Percentiles rank a stretch among this genome's conserved stretches.
Conservation (phyloP, 2,888 invertebrate genomes). For the Theretra japonica region DNA sequence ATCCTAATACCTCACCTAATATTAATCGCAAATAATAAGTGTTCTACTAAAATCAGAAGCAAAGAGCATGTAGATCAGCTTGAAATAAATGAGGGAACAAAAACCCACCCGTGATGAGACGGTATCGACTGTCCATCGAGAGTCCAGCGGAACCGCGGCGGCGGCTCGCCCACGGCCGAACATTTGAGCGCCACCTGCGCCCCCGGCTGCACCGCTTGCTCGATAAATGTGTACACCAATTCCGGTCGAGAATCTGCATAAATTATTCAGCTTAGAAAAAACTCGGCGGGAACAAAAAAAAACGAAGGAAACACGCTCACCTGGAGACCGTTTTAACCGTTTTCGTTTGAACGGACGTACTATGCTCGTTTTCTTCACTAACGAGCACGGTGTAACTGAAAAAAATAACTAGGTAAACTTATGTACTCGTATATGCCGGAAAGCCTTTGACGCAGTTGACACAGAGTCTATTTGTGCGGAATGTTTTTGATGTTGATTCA, state of each 20-base stretch:
- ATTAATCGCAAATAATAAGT: not conserved
- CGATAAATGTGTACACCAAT: conserved; percentile 92
- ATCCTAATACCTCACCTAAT: not conserved
- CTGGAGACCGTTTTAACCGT: conserved; percentile 74
- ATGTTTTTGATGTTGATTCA: conserved; percentile 34
- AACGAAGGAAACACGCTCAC: conserved; percentile 58
- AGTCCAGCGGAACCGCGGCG: conserved; percentile 85
- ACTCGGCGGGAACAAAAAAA: conserved; percentile 42
- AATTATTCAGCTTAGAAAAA: conserved; percentile 40
- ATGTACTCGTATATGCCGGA: conserved; percentile 35
- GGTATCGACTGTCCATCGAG: conserved; percentile 76
- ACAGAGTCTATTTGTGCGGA: conserved; percentile 42
- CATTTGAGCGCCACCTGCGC: conserved; percentile 93
- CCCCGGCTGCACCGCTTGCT: conserved; percentile 89
- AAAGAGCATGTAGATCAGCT: not conserved
- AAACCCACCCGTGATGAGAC: conserved; percentile 74
- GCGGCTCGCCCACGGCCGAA: conserved; percentile 93
- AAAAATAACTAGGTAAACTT: conserved; percentile 54
- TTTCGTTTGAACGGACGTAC: conserved; percentile 67
- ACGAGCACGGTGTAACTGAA: conserved; percentile 75
- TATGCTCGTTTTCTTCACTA: conserved; percentile 62
- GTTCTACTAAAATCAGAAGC: not conserved
- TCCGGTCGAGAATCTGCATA: conserved; percentile 90
- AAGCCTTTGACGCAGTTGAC: conserved; percentile 42
- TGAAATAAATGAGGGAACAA: not conserved